Percentiles rank a stretch among this genome's conserved stretches.
These are phyloP conservation scores for Chloroceryle aenea DNA, from an alignment of 2,113 vertebrate genomes.

Conservation along the genomic window DNA sequence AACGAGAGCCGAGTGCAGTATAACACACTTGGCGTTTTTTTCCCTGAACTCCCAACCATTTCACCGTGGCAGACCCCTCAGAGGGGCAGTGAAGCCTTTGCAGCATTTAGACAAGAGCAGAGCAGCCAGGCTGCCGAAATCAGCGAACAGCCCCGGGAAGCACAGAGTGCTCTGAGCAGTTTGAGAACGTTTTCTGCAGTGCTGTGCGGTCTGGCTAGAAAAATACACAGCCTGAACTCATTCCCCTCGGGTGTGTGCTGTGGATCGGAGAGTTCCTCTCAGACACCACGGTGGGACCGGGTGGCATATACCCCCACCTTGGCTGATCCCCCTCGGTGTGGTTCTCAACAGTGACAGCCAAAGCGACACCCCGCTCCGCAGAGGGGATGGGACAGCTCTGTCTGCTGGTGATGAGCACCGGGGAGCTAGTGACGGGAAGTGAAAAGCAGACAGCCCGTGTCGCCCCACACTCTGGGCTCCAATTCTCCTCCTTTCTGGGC, in stretches of 20 bases:
- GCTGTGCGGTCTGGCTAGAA: neutral
- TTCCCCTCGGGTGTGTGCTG: fast-evolving
- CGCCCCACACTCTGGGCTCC: fast-evolving
- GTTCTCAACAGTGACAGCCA: neutral
- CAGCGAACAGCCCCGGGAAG: neutral
- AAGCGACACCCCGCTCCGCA: fast-evolving
- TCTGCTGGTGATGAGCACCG: neutral
- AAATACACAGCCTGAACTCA: neutral
- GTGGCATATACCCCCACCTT: neutral
- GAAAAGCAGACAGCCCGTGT: neutral
- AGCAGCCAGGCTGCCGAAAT: neutral
- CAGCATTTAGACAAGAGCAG: neutral
- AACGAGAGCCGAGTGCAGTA: fast-evolving
- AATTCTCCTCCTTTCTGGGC: neutral
- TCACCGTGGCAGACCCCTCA: neutral
- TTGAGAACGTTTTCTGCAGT: neutral
- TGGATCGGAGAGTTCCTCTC: neutral
- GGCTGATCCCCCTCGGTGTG: neutral
- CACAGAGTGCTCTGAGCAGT: neutral
- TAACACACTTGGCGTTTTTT: fast-evolving
- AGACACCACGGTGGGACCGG: neutral
- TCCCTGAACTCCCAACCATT: neutral
- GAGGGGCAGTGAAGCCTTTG: neutral
- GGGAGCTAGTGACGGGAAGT: neutral
- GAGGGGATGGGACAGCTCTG: too few relatives aligned